Conservation (phyloP, 2,113 vertebrate species). For the Asarcornis scutulata region DNA sequence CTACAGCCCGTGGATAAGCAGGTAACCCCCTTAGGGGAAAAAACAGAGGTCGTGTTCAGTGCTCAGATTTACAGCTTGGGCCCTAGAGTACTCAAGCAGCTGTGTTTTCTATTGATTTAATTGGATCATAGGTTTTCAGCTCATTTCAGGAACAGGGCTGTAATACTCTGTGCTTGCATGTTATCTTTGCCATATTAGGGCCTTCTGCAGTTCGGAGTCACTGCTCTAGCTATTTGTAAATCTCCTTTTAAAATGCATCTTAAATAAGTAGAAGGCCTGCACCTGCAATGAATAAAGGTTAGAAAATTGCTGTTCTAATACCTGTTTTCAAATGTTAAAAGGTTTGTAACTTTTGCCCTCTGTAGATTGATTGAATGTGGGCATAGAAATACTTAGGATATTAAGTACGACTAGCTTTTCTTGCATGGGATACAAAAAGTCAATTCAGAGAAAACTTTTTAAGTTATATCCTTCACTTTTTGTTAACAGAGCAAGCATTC, state of each 20-base stretch:
- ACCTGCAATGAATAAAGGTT: background rate
- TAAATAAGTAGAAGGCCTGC: background rate
- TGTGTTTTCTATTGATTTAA: slow-evolving; percentile 13
- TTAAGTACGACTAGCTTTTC: background rate
- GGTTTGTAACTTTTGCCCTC: background rate
- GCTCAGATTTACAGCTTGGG: background rate
- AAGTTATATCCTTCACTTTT: background rate
- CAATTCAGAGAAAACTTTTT: background rate
- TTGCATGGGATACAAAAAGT: background rate
- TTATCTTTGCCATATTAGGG: background rate
- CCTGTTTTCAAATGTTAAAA: slow-evolving; percentile 1
- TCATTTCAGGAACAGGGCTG: background rate
- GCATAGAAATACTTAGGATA: background rate
- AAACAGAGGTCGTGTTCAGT: background rate
- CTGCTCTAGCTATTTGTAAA: background rate
- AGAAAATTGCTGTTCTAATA: background rate
- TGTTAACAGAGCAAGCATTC: background rate
- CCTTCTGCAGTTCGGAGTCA: background rate
- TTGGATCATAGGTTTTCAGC: slow-evolving; percentile 3
- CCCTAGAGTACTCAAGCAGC: background rate
- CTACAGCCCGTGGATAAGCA: background rate
- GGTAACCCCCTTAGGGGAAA: background rate
- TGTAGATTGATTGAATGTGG: background rate
- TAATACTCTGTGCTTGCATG: background rate
- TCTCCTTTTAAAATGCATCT: background rate